phyloP scores from a whole-genome alignment of 2,797 vertebrate species.

The Furcifer pardalis region DNA sequence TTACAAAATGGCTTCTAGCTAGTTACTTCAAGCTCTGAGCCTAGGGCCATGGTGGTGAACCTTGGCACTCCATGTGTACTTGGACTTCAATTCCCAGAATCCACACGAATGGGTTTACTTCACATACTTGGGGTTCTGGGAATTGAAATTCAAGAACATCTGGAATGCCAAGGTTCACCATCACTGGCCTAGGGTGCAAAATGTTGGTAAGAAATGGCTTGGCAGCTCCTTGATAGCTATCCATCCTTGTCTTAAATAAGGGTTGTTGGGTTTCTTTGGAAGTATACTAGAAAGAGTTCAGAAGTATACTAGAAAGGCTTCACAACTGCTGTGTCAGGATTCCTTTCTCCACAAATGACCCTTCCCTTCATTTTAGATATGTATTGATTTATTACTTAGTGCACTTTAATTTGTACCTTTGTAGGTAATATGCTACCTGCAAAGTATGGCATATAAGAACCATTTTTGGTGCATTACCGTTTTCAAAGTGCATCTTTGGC shows the following conservation, averaged over 20 bases:
- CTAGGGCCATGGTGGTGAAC: too few relatives aligned
- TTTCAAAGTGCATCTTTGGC: slow-evolving; percentile 60
- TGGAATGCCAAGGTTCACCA: too few relatives aligned
- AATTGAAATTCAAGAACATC: too few relatives aligned
- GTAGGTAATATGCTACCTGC: slow-evolving; percentile 23
- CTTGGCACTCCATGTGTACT: too few relatives aligned
- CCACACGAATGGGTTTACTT: too few relatives aligned
- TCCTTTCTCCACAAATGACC: not conserved
- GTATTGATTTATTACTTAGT: slow-evolving; percentile 54
- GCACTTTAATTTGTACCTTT: slow-evolving; percentile 53
- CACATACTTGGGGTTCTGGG: too few relatives aligned
- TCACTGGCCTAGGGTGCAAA: too few relatives aligned
- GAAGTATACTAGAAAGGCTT: not conserved
- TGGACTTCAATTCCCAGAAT: too few relatives aligned
- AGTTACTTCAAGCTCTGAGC: too few relatives aligned
- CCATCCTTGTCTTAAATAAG: not conserved
- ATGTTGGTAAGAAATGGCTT: too few relatives aligned
- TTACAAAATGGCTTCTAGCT: too few relatives aligned
- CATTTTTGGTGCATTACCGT: slow-evolving; percentile 44
- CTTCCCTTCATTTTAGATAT: not conserved
- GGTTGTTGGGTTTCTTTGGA: not conserved
- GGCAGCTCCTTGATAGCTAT: too few relatives aligned
- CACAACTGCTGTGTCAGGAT: not conserved
- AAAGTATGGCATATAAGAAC: slow-evolving; percentile 34
- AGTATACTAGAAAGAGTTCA: slow-evolving; percentile 28